These are phyloP conservation scores for Desmophyllum pertusum DNA, from an alignment of 92 coral and sea anemone genomes.

Conservation along the genomic window DNA sequence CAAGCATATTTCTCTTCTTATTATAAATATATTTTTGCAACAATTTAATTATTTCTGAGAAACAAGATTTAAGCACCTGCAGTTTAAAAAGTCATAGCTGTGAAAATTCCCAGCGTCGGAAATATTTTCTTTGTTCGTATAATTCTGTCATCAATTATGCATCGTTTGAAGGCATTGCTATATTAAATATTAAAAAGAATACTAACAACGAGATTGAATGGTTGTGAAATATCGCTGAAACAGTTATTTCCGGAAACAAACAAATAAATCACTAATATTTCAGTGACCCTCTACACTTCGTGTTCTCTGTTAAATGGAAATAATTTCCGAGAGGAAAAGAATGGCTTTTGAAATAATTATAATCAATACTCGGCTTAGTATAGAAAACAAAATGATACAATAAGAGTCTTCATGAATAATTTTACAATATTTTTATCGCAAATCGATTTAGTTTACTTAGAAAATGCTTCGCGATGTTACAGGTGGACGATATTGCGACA, in stretches of 20 bases:
- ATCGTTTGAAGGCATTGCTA: background rate
- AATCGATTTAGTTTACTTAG: background rate
- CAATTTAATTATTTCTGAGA: background rate
- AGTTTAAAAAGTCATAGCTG: background rate
- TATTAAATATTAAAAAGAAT: background rate
- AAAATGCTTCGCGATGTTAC: background rate
- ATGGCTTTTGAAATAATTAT: background rate
- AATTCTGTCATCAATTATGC: slow-evolving; percentile 12
- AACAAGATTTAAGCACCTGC: background rate
- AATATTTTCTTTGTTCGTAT: background rate
- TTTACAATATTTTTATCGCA: background rate
- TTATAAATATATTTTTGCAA: background rate
- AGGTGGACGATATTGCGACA: background rate
- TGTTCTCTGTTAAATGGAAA: background rate
- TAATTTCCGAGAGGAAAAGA: background rate
- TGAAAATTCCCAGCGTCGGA: slow-evolving; percentile 1
- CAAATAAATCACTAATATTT: background rate
- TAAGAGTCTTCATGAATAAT: background rate
- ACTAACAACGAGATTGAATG: background rate
- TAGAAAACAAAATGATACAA: background rate
- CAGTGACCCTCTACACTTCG: background rate
- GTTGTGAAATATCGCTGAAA: background rate
- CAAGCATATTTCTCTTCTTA: background rate
- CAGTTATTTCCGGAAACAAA: slow-evolving; percentile 6
- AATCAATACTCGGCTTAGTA: background rate